Conservation (phyloP, 1,140 invertebrate genomes). For the Piezodorus guildinii region DNA sequence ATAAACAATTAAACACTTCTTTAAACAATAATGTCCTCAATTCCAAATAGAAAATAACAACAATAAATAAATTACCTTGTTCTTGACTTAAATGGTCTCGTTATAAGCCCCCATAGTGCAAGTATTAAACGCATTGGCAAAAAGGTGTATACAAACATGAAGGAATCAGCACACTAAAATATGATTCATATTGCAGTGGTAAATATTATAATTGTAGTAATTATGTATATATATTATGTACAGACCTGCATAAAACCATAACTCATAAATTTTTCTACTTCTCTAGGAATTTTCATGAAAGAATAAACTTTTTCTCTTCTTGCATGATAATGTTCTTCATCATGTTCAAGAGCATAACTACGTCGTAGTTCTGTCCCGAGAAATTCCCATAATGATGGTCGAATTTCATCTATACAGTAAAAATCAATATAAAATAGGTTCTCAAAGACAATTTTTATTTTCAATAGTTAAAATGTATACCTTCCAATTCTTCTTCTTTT, state of each 20-base stretch:
- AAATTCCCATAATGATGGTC: constrained; percentile 55
- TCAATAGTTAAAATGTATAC: not conserved
- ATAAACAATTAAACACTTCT: not conserved
- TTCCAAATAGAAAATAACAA: not conserved
- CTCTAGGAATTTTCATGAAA: constrained; percentile 90
- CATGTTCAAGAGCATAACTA: constrained; percentile 82
- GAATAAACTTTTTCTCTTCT: constrained; percentile 92
- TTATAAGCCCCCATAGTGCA: constrained; percentile 67
- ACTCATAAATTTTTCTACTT: constrained; percentile 85
- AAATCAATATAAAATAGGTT: not conserved
- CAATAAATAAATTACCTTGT: constrained; percentile 45
- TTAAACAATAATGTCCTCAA: not conserved
- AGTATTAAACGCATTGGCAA: constrained; percentile 83
- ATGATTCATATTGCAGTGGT: no score
- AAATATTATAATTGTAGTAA: no score
- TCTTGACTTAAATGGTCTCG: constrained; percentile 54
- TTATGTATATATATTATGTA: not conserved
- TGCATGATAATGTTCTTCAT: constrained; percentile 86
- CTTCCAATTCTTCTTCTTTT: constrained; percentile 19
- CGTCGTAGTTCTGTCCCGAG: constrained; percentile 77
- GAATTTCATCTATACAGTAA: constrained; percentile 14
- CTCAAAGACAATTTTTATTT: not conserved
- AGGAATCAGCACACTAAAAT: constrained; percentile 84
- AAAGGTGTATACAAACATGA: constrained; percentile 96
- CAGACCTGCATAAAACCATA: constrained; percentile 84